Evolutionary conservation across 2,113 vertebrate species (phyloP).

Genomic region (Amazona vittata): DNA sequence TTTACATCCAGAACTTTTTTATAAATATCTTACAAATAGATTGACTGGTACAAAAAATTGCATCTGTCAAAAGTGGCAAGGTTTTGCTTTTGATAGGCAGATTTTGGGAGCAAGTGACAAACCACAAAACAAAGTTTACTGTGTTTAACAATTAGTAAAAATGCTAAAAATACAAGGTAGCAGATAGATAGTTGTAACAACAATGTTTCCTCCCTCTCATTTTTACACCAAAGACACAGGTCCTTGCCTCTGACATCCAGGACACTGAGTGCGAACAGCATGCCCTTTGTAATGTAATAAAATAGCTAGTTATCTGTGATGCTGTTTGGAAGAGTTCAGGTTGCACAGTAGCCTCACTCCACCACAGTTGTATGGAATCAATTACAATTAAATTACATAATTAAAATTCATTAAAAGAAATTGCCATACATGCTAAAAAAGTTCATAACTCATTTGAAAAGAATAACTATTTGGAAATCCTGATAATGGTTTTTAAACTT

Average conservation of each 20-base stretch:
- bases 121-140: background rate
- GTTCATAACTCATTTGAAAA: slow-evolving; percentile 12
- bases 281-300: background rate
- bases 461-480: background rate
- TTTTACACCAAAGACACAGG: background rate
- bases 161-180: background rate
- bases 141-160: background rate
- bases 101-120: slow-evolving; percentile 26
- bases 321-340: background rate
- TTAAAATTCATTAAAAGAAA: background rate
- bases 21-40: background rate
- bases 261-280: background rate
- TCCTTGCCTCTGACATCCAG: background rate
- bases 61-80: background rate
- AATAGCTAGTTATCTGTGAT: background rate
- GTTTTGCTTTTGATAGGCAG: slow-evolving; percentile 2
- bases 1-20: background rate
- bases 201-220: background rate
- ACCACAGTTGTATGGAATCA: slow-evolving; percentile 8
- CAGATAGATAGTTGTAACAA: background rate
- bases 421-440: background rate
- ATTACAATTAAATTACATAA: background rate
- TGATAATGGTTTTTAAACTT: slow-evolving; percentile 18
- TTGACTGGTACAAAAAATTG: background rate
- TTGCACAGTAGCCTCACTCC: background rate